Percentiles rank a stretch among this genome's conserved stretches.
phyloP scores from a whole-genome alignment of 2,888 invertebrate genomes.

The Agrypnus murinus region DNA sequence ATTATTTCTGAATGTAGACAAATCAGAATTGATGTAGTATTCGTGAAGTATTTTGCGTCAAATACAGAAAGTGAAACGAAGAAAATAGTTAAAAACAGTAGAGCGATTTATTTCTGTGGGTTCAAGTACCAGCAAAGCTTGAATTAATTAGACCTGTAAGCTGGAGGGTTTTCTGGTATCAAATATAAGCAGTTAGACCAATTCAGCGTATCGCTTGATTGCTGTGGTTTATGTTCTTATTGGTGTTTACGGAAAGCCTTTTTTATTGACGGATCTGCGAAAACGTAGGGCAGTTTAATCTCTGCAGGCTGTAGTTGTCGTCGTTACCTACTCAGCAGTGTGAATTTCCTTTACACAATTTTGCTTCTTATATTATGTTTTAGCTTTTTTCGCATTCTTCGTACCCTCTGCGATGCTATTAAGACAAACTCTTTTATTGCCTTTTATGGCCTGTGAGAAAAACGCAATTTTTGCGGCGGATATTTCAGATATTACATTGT shows the following conservation, averaged over 20 bases:
- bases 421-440: slow-evolving; percentile 19
- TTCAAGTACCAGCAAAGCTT: background rate
- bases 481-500: slow-evolving; percentile 12
- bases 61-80: background rate
- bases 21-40: slow-evolving; percentile 18
- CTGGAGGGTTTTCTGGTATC: background rate
- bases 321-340: slow-evolving; percentile 8
- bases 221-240: slow-evolving; percentile 16
- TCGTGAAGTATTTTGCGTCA: background rate
- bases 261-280: slow-evolving; percentile 17
- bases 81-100: background rate
- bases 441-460: slow-evolving; percentile 9
- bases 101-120: background rate
- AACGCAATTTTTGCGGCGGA: background rate
- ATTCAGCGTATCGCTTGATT: slow-evolving; percentile 10
- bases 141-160: slow-evolving; percentile 13
- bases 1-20: background rate
- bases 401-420: background rate
- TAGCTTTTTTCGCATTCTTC: slow-evolving; percentile 7
- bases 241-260: slow-evolving; percentile 20
- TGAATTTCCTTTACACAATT: slow-evolving; percentile 22
- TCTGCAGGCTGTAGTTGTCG: slow-evolving; percentile 4
- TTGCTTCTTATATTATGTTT: slow-evolving; percentile 26
- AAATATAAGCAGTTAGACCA: no score
- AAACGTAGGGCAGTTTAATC: slow-evolving; percentile 4